Evolutionary conservation across 2,888 invertebrate genomes (phyloP).

Genomic region (Scaeva pyrastri): DNA sequence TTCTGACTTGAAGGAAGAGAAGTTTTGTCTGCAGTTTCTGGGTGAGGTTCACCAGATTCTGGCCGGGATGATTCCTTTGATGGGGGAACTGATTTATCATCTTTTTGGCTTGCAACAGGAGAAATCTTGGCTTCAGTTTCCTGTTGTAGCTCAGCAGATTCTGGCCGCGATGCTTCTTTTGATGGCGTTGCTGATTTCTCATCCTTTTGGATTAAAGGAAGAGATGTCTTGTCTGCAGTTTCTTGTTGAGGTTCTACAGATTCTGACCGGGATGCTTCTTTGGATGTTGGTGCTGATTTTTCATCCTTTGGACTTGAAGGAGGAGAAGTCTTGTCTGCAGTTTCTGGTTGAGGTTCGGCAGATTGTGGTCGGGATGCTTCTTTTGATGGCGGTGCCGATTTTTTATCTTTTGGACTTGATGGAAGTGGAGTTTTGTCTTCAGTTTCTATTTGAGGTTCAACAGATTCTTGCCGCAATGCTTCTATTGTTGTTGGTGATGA

Average conservation of each 20-base stretch:
- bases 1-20: conserved; percentile 21
- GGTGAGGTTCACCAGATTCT: neutral
- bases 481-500: conserved; percentile 1
- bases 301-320: conserved; percentile 58
- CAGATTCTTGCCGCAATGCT: neutral
- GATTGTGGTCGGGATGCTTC: conserved; percentile 80
- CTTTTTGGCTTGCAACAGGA: neutral
- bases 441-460: neutral
- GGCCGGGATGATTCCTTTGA: neutral
- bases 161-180: conserved; percentile 60
- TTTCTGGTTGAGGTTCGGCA: conserved; percentile 77
- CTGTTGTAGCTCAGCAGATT: conserved; percentile 44
- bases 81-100: neutral
- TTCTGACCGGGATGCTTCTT: conserved; percentile 74
- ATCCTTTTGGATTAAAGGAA: conserved; percentile 69
- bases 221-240: neutral
- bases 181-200: conserved; percentile 58
- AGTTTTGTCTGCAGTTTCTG: conserved; percentile 2
- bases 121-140: neutral
- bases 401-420: neutral
- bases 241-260: conserved; percentile 66
- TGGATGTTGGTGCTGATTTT: conserved; percentile 59
- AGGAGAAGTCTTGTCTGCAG: conserved; percentile 76
- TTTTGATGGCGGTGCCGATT: conserved; percentile 51
- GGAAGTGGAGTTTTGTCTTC: neutral